Percentiles rank a stretch among this genome's conserved stretches.
Evolutionary conservation across 2,888 invertebrate genomes (phyloP).

Genomic region (Caenorhabditis imperialis): DNA sequence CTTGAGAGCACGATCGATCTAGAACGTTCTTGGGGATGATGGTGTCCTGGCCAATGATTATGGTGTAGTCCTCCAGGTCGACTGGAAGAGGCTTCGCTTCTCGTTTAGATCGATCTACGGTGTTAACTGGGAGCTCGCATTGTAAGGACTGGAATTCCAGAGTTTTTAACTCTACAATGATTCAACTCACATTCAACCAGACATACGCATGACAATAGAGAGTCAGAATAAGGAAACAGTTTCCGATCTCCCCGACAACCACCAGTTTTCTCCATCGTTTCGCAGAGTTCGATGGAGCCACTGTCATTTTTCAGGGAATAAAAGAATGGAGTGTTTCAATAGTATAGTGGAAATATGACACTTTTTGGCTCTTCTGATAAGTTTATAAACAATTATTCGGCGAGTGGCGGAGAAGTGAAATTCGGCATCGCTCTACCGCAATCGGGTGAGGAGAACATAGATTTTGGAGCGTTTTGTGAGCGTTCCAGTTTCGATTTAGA

Average conservation of each 20-base stretch:
- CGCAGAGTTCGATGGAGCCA: background rate
- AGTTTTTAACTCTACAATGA: background rate
- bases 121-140: constrained; percentile 3
- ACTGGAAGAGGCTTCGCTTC: constrained; percentile 55
- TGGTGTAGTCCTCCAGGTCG: constrained; percentile 72
- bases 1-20: constrained; percentile 72
- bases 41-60: constrained; percentile 75
- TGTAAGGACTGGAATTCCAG: constrained; percentile 5
- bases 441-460: no score
- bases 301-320: constrained; percentile 4
- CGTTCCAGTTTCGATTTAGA: no score
- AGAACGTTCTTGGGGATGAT: constrained; percentile 76
- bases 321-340: constrained; percentile 10
- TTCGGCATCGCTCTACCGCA: no score
- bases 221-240: constrained; percentile 33
- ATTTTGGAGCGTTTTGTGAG: no score
- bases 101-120: constrained; percentile 14
- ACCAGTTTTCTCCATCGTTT: constrained; percentile 22
- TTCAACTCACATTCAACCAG: constrained; percentile 49
- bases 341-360: constrained; percentile 8
- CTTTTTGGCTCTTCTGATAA: background rate
- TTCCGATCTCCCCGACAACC: constrained; percentile 46
- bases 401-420: no score
- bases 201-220: constrained; percentile 50
- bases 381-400: no score